Base-by-base conservation (phyloP, 2,113 vertebrate species). In the Gnathochromis pfefferi region DNA sequence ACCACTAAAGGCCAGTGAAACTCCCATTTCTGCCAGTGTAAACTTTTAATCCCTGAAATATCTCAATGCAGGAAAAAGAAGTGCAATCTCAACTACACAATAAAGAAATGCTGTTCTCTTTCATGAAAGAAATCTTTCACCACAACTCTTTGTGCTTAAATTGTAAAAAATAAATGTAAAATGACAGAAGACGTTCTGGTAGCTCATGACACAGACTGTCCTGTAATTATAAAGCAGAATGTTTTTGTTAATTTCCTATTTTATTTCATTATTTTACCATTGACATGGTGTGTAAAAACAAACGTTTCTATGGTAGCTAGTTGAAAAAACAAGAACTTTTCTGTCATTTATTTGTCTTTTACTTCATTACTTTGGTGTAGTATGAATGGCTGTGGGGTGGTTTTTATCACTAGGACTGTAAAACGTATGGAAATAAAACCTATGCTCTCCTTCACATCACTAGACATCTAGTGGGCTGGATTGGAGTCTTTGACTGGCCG, bases 241-340 rank as follows among this genome's bases (percentile, higher is more conserved):
- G 60, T 65, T 65, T n/a, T 1, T 21, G 33, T 38, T 65, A 38
- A 65, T 65, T 8, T 5, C 60, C 0, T 8, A 38, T 65, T 38
- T 65, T 65, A 65, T 65, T 38, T 65, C 19, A 21, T 65, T 13
- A n/a, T 65, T 65, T 65, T 0, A 38, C 60, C 33, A 35, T 2
- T 65, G 2, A 38, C 4, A 65, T 60, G 16, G 28, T 33, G 57
- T 13, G 60, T 38, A 38, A 38, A 65, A 65, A 65, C 31, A 65
- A 65, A 0, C 1, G 0, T 38, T 65, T 38, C 2, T 38, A 65
- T 21, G 0, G 33, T 38, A 65, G 60, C 7, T 65, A 38, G 60
- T 7, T 38, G 0, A 65, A 65, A n/a, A 65, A 7, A 1, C 1
- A 35, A 12, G 4, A 65, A 65, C 31, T 8, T 65, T 38, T 65